Conservation (phyloP, 2,113 vertebrate species). For the Danio rerio region GRCz12tu NC_133185.1:29579501-29580000, state of each 20-base stretch:
- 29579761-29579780: background rate
- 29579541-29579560: too few species aligned
- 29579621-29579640: too few species aligned
- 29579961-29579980: background rate
- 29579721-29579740: background rate
- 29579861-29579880: constrained; percentile 15
- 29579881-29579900: constrained; percentile 28
- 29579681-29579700: too few species aligned
- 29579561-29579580: too few species aligned
- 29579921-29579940: constrained; percentile 58
- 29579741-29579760: background rate
- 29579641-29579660: background rate
- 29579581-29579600: too few species aligned
- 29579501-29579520: too few species aligned
- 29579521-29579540: too few species aligned
- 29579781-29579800: background rate
- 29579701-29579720: too few species aligned
- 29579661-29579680: background rate
- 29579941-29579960: constrained; percentile 27
- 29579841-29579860: constrained; percentile 29
- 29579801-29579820: constrained; percentile 2
- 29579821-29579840: too few species aligned
- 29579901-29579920: constrained; percentile 53
- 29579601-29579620: too few species aligned
- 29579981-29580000: background rate